A percentile compares a stretch with the other conserved stretches of the same genome.
Evolutionary conservation across 2,797 vertebrate genomes (phyloP).

Genomic region (Rhodeus uyekii): DNA sequence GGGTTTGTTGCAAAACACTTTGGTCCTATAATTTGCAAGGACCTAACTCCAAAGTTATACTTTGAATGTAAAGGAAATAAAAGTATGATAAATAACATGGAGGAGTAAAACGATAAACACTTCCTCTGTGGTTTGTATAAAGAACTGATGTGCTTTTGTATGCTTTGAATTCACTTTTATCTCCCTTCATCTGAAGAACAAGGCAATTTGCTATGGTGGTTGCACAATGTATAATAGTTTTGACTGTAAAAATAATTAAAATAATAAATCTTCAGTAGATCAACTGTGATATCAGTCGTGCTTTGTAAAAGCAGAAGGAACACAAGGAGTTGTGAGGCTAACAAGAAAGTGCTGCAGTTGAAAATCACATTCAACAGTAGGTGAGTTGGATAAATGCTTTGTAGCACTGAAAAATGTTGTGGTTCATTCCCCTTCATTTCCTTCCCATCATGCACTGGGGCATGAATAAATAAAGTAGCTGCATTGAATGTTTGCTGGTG

Average conservation of each 20-base stretch:
- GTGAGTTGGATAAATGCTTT: neutral
- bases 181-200: slow-evolving; percentile 3
- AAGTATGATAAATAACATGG: slow-evolving; percentile 12
- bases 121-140: slow-evolving; percentile 55
- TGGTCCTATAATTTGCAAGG: neutral
- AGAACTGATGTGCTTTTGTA: slow-evolving; percentile 20
- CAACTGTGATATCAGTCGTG: neutral
- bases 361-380: neutral
- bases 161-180: slow-evolving; percentile 3
- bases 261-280: slow-evolving; percentile 2
- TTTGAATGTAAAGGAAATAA: neutral
- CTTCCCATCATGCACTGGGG: neutral
- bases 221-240: slow-evolving; percentile 2
- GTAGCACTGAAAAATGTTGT: neutral
- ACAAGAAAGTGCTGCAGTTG: neutral
- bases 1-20: neutral
- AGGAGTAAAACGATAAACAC: slow-evolving; percentile 39
- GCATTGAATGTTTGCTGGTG: neutral
- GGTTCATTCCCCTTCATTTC: neutral
- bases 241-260: slow-evolving; percentile 1
- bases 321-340: neutral
- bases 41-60: neutral
- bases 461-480: neutral
- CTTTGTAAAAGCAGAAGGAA: neutral
- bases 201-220: slow-evolving; percentile 15